These are phyloP conservation scores for Cephonodes hylas DNA, from an alignment of 2,888 invertebrate species.

Conservation along the genomic window DNA sequence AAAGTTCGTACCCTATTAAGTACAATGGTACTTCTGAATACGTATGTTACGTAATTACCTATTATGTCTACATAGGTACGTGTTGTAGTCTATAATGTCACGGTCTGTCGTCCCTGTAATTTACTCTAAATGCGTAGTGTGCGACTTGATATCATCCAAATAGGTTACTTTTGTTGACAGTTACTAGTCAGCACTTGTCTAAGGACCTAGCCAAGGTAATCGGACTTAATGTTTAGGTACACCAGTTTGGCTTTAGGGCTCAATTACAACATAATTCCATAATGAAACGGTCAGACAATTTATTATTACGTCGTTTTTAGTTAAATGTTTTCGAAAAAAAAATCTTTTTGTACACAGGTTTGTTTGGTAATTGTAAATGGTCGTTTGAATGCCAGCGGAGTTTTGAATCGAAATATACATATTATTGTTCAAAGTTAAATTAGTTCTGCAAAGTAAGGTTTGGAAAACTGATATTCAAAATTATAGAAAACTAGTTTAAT, in stretches of 20 bases:
- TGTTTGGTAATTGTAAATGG: too few species aligned
- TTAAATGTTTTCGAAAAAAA: too few species aligned
- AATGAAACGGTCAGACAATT: slow-evolving; percentile 29
- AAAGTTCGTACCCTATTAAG: too few species aligned
- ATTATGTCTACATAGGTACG: too few species aligned
- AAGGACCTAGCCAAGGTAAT: neutral
- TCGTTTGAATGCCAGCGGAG: too few species aligned
- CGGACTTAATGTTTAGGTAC: neutral
- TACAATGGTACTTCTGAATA: too few species aligned
- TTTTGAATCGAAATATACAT: too few species aligned
- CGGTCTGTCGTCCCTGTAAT: slow-evolving; percentile 1
- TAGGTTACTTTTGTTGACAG: neutral
- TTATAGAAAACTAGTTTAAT: too few species aligned
- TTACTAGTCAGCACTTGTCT: neutral
- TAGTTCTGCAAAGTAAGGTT: too few species aligned
- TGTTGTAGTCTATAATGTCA: neutral
- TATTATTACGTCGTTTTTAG: neutral
- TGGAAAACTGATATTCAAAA: too few species aligned
- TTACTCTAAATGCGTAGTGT: slow-evolving; percentile 7
- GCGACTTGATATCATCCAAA: neutral
- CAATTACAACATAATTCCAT: slow-evolving; percentile 42
- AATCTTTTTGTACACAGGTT: too few species aligned
- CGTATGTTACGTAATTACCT: neutral
- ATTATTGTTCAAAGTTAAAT: too few species aligned
- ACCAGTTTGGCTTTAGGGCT: slow-evolving; percentile 14